Evolutionary conservation across 2,888 invertebrate species (phyloP).

Genomic region (Rutpela maculata): DNA sequence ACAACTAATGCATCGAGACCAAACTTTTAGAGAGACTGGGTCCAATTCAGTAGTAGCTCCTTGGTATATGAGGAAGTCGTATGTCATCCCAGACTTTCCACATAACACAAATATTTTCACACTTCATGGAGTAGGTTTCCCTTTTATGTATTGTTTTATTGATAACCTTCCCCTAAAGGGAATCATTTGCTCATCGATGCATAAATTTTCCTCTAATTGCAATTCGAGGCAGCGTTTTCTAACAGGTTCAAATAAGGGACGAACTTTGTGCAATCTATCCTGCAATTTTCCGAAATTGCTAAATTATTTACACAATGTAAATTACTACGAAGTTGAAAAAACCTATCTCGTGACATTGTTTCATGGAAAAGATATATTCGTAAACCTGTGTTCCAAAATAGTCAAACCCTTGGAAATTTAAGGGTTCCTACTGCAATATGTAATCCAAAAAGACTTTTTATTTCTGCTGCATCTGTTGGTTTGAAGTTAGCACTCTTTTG

Average conservation of each 20-base stretch:
- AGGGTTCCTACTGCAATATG: neutral
- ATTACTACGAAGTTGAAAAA: constrained; percentile 36
- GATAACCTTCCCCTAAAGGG: neutral
- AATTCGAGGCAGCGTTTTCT: neutral
- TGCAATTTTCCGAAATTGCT: constrained; percentile 25
- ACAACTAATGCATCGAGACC: constrained; percentile 3
- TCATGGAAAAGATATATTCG: constrained; percentile 5
- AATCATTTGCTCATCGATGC: constrained; percentile 27
- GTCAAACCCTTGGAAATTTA: constrained; percentile 29
- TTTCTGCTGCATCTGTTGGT: too few relatives aligned
- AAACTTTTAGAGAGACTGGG: neutral
- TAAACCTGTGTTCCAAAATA: constrained; percentile 22
- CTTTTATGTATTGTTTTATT: constrained; percentile 2
- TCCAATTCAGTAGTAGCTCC: neutral
- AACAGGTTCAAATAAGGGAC: neutral
- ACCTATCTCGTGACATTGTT: constrained; percentile 28
- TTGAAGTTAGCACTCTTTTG: too few relatives aligned
- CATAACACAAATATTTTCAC: constrained; percentile 8
- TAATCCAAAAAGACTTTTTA: too few relatives aligned
- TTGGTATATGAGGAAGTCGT: constrained; percentile 24
- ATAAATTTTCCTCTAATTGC: neutral
- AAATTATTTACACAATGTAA: constrained; percentile 38
- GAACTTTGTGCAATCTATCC: neutral
- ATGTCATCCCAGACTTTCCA: constrained; percentile 18
- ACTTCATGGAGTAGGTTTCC: neutral